Evolutionary conservation across 2,113 vertebrate genomes (phyloP), one percentile per base, ranked within the genome.

Genomic region (Anser brachyrhynchus): DNA sequence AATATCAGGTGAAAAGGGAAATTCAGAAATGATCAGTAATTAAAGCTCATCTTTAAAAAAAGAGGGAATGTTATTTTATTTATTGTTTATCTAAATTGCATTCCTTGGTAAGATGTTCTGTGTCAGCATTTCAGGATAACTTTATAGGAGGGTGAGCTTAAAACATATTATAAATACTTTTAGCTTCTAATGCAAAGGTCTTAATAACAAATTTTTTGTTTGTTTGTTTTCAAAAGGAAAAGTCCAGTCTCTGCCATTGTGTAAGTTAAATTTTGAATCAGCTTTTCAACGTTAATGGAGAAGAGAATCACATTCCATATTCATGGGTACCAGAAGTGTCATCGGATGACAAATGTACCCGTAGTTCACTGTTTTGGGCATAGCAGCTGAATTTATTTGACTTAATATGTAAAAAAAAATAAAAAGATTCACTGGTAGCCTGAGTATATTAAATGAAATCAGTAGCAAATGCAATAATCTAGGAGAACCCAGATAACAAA

Each of bases 291-390:
- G 78, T 71, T 91, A 96, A 76, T 71, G 73, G 55, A 91, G 51
- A 89, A 86, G n/a, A 91, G n/a, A 79, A n/a, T 70, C 37, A 35
- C 62, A 66, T 84, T 87, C 80, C 13, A 9, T 62, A 44, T 81
- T 81, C 87, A 96, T 87, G 65, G 69, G 77, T 92, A 61, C 13
- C 46, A 75, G 51, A 93, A 96, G 75, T 73, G 49, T 29, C 86
- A 26, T 91, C 54, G 91, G 55, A 77, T 95, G 64, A 95, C 59
- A 94, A 84, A 91, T 58, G 49, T 77, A 54, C 51, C 86, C 89
- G 23, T 39, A 66, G 39, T 84, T 87, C 70, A 77, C 84, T 31
- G 70, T 92, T 92, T 74, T 44, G 65, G 87, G 44, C 77, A 91
- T 29, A n/a, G 39, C 8, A 80, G 21, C 13, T 86, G 44, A 80